These are phyloP conservation scores for Bothrops jararaca DNA, from an alignment of 2,113 vertebrate genomes.

Conservation along the genomic window DNA sequence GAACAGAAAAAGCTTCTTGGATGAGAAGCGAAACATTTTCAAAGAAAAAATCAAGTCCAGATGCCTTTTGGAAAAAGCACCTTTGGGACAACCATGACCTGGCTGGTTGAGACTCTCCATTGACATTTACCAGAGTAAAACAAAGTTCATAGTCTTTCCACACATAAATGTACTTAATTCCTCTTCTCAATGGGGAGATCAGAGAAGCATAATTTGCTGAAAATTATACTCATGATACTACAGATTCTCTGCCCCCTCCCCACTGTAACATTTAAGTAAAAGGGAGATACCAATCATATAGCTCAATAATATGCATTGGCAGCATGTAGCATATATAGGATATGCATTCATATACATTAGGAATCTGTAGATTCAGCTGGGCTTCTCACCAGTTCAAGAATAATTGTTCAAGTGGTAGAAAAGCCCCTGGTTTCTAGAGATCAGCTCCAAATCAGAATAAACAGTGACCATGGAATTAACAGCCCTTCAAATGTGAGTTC, in stretches of 20 bases:
- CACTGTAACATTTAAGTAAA: neutral
- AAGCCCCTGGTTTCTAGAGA: neutral
- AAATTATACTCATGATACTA: neutral
- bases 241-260: neutral
- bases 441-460: neutral
- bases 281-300: neutral
- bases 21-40: neutral
- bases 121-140: neutral
- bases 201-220: neutral
- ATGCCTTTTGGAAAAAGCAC: neutral
- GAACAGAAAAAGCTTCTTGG: neutral
- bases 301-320: neutral
- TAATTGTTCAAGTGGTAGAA: neutral
- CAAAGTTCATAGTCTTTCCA: neutral
- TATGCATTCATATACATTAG: neutral
- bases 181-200: neutral
- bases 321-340: neutral
- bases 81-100: neutral
- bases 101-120: neutral
- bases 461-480: neutral
- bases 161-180: neutral
- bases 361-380: neutral
- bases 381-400: neutral
- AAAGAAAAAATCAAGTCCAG: neutral
- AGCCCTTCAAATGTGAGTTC: neutral